Conservation (phyloP, 2,113 vertebrate species). For the Bostrychus sinensis region DNA sequence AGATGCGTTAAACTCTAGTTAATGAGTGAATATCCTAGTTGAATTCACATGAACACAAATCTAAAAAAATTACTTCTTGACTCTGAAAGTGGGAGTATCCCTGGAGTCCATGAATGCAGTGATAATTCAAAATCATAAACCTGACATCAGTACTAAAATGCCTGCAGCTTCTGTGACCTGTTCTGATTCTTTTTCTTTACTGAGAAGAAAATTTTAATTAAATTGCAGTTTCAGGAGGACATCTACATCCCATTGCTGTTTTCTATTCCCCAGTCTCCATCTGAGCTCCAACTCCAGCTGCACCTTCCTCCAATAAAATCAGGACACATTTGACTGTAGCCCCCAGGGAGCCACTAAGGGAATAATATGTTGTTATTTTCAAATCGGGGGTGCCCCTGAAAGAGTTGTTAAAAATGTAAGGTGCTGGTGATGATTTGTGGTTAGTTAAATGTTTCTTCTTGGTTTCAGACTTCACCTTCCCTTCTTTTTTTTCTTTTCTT, state of each 20-base stretch:
- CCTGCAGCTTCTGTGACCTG: constrained; percentile 3
- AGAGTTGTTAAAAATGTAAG: constrained; percentile 29
- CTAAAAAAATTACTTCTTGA: background rate
- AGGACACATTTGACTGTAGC: constrained; percentile 9
- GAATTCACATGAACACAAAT: background rate
- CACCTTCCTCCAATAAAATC: constrained; percentile 16
- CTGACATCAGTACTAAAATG: constrained; percentile 5
- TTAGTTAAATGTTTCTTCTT: background rate
- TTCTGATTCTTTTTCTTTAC: constrained; percentile 8
- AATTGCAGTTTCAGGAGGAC: constrained; percentile 12
- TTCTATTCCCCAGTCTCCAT: constrained; percentile 7
- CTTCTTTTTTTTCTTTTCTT: too few relatives aligned
- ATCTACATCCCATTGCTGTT: constrained; percentile 6
- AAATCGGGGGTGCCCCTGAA: background rate
- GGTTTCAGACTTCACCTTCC: too few relatives aligned
- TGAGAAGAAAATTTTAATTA: constrained; percentile 5
- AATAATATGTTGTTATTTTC: constrained; percentile 15
- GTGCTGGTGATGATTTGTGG: constrained; percentile 24
- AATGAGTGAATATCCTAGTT: background rate
- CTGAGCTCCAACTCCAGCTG: constrained; percentile 29
- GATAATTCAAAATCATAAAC: constrained; percentile 1
- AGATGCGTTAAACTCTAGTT: too few relatives aligned
- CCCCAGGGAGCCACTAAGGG: constrained; percentile 15
- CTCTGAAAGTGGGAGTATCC: constrained; percentile 4
- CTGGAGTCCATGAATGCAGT: background rate